phyloP scores from a whole-genome alignment of 2,113 vertebrate genomes.

The Phaethornis superciliosus region DNA sequence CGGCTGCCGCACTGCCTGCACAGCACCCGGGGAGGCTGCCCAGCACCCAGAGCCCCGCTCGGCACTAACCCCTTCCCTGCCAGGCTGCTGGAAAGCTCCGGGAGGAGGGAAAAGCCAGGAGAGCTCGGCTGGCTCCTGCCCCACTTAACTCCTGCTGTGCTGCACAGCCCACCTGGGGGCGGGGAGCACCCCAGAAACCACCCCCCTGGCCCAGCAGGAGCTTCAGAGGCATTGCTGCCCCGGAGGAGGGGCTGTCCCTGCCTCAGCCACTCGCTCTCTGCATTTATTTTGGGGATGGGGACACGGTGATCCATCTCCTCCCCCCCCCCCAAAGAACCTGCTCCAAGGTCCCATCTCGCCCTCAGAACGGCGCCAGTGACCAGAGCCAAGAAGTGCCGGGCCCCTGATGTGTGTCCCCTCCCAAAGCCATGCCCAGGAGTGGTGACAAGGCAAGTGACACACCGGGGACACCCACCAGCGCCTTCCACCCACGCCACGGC shows the following conservation, averaged over 20 bases:
- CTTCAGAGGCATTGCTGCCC: accelerated
- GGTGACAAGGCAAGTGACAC: not conserved
- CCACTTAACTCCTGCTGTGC: accelerated
- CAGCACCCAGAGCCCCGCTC: constrained; percentile 22
- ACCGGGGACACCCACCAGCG: accelerated
- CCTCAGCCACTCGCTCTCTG: accelerated
- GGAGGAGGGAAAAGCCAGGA: not conserved
- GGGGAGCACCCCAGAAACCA: not conserved
- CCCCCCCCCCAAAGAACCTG: too few species aligned
- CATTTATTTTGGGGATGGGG: not conserved
- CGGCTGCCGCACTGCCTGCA: constrained; percentile 29
- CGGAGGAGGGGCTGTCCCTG: not conserved
- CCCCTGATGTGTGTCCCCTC: too few species aligned
- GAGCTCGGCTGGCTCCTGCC: accelerated
- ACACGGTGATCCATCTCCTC: accelerated
- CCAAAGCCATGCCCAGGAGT: not conserved
- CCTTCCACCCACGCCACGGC: accelerated
- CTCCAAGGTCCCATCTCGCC: not conserved
- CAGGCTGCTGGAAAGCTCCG: not conserved
- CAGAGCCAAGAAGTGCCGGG: not conserved
- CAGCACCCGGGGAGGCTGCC: constrained; percentile 35
- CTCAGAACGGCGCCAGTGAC: accelerated
- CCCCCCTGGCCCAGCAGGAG: not conserved
- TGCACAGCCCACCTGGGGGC: accelerated
- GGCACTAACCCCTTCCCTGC: constrained; percentile 50